Conservation (phyloP, 2,797 vertebrate species). For the Eulemur mongoz region DNA sequence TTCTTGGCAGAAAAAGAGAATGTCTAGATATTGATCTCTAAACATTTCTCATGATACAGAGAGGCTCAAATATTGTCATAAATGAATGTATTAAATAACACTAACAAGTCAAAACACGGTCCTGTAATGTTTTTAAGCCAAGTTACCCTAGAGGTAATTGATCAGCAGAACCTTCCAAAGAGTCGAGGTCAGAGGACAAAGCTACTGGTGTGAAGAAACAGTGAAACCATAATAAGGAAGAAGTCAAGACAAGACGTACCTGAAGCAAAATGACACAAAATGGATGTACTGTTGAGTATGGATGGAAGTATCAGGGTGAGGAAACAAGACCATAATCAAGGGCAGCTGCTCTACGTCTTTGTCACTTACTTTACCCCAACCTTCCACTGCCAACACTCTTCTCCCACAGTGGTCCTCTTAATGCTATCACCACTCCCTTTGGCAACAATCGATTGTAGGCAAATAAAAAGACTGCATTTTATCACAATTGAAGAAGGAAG, state of each 20-base stretch:
- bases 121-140: neutral
- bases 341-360: too few relatives aligned
- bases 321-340: neutral
- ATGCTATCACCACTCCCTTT: neutral
- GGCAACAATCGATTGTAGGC: neutral
- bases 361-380: neutral
- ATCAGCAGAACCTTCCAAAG: neutral
- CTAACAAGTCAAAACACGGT: neutral
- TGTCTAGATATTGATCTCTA: neutral
- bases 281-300: neutral
- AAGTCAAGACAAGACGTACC: neutral
- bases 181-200: neutral
- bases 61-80: neutral
- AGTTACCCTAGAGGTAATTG: neutral
- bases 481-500: neutral
- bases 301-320: neutral
- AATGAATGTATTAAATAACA: neutral
- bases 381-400: neutral
- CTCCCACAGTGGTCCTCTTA: neutral
- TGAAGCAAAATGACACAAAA: neutral
- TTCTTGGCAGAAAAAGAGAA: neutral
- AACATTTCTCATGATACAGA: neutral
- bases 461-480: neutral
- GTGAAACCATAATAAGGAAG: neutral
- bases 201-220: neutral